phyloP scores from a whole-genome alignment of 2,797 vertebrate genomes.

The Prunella strophiata region DNA sequence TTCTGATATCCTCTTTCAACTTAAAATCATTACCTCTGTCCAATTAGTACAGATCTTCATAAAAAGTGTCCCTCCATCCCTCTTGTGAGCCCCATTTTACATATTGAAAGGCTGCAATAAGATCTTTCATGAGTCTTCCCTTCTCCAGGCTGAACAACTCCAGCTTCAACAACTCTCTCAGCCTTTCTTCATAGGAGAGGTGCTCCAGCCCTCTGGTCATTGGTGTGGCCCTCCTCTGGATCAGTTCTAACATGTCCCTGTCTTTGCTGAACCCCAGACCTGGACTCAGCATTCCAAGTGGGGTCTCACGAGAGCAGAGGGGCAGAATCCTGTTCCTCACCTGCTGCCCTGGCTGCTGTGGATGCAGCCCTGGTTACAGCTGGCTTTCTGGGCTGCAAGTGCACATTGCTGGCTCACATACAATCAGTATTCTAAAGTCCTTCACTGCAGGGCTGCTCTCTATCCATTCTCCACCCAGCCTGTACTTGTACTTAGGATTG shows the following conservation, averaged over 20 bases:
- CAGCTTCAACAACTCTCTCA: neutral
- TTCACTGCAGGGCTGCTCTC: neutral
- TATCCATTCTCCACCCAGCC: neutral
- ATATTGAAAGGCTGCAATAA: neutral
- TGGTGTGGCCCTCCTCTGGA: neutral
- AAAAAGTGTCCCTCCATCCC: neutral
- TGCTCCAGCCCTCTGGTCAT: neutral
- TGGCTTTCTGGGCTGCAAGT: neutral
- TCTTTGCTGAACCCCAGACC: neutral
- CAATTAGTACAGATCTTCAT: neutral
- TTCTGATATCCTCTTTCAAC: neutral
- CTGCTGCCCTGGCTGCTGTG: neutral
- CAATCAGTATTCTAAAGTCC: neutral
- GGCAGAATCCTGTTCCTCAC: neutral
- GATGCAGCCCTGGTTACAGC: neutral
- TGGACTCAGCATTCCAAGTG: neutral
- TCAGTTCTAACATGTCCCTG: neutral
- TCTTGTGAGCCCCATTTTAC: neutral
- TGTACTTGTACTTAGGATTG: neutral
- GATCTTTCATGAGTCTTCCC: neutral
- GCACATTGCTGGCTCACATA: too few species aligned
- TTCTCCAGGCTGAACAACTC: neutral
- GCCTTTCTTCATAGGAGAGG: neutral
- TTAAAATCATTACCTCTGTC: neutral
- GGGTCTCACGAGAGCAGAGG: neutral